Evolutionary conservation across 2,113 vertebrate genomes (phyloP).

Genomic region (Catharus minimus): DNA sequence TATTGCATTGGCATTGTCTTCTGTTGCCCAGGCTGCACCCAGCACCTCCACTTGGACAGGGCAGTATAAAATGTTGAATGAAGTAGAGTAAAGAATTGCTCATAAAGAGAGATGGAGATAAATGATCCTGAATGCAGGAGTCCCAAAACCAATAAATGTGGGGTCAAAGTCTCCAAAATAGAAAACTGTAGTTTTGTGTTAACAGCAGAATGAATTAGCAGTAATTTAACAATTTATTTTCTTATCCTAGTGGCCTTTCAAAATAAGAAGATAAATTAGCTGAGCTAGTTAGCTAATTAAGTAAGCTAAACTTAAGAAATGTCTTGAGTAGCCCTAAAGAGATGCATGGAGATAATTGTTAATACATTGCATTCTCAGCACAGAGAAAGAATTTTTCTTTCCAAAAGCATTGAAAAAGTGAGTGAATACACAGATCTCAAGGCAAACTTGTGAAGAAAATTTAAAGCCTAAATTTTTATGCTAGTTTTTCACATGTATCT

Average conservation of each 20-base stretch:
- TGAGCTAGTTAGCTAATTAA: background rate
- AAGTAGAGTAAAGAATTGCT: background rate
- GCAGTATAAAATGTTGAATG: background rate
- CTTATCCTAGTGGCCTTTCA: background rate
- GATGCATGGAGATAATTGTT: background rate
- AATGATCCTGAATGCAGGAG: background rate
- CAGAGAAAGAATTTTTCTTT: background rate
- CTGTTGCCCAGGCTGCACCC: background rate
- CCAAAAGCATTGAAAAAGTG: background rate
- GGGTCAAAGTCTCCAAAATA: background rate
- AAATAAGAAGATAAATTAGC: background rate
- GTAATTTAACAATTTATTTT: background rate
- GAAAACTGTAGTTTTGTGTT: background rate
- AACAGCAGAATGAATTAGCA: background rate
- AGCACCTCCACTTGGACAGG: background rate
- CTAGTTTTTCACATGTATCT: background rate
- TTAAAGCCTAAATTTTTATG: background rate
- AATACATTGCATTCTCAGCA: background rate
- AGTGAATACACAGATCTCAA: background rate
- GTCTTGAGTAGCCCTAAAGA: background rate
- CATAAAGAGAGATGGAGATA: fast-evolving
- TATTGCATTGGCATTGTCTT: background rate
- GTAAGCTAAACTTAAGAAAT: background rate
- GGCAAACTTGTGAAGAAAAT: background rate
- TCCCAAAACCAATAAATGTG: background rate